Percentiles rank a stretch among this genome's conserved stretches.
phyloP scores from a whole-genome alignment of 2,888 invertebrate species.

The Orthosia incerta region DNA sequence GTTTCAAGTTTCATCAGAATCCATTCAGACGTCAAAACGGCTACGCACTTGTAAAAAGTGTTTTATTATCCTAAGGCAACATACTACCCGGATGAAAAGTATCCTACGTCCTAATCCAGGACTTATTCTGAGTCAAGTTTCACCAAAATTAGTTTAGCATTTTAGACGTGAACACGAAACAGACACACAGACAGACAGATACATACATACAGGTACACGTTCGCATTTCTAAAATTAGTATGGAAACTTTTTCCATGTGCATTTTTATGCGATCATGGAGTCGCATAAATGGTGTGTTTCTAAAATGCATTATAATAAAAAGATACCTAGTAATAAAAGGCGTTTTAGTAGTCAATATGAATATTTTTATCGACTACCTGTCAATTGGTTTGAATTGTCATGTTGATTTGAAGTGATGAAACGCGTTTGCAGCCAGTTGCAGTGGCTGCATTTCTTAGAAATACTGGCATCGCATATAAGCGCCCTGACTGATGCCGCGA shows the following conservation, averaged over 20 bases:
- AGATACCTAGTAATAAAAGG: not conserved
- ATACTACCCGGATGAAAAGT: not conserved
- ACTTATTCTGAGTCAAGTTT: not conserved
- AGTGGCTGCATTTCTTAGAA: not conserved
- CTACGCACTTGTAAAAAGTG: no score
- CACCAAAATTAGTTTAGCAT: not conserved
- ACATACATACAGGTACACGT: not conserved
- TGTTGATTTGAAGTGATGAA: slow-evolving; percentile 6
- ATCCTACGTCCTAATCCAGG: not conserved
- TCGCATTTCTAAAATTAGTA: not conserved
- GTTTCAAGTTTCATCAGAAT: no score
- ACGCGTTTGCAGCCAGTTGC: not conserved
- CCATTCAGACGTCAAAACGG: no score
- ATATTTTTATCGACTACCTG: slow-evolving; percentile 16
- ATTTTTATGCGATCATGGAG: slow-evolving; percentile 45
- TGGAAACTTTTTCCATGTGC: slow-evolving; percentile 24
- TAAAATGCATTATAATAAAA: not conserved
- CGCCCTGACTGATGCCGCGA: no score
- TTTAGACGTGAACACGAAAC: not conserved
- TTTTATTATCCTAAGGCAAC: no score
- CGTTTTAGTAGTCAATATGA: not conserved
- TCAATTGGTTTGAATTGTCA: slow-evolving; percentile 13
- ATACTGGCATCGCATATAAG: not conserved
- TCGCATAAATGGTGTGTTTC: slow-evolving; percentile 17
- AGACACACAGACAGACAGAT: not conserved